These are phyloP conservation scores for Mimachlamys varia DNA, from an alignment of 2,888 invertebrate species.

Conservation along the genomic window DNA sequence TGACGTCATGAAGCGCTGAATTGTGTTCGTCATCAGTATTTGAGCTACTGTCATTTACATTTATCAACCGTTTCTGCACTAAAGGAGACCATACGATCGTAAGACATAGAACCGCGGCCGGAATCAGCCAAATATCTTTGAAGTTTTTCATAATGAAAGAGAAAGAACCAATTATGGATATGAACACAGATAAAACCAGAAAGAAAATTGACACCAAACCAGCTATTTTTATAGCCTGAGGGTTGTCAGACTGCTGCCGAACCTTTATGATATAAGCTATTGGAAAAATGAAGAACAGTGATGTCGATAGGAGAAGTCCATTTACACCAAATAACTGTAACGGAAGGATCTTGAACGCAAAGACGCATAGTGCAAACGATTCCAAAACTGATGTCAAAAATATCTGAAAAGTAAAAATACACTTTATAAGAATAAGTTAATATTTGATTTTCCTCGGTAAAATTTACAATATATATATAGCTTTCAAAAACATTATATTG, in stretches of 20 bases:
- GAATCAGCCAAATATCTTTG: background rate
- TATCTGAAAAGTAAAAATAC: constrained; percentile 61
- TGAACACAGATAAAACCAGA: background rate
- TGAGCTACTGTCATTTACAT: background rate
- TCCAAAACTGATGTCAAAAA: constrained; percentile 64
- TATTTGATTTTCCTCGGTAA: no score
- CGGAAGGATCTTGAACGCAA: constrained; percentile 60
- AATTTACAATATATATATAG: no score
- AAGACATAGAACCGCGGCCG: background rate
- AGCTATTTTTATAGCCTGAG: background rate
- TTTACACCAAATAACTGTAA: background rate
- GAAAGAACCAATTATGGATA: background rate
- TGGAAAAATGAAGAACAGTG: background rate
- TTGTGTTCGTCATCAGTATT: background rate
- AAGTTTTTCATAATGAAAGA: background rate
- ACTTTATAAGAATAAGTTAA: background rate
- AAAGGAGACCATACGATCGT: background rate
- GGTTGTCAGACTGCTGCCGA: background rate
- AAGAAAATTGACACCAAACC: background rate
- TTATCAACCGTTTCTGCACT: constrained; percentile 14
- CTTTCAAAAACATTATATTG: no score
- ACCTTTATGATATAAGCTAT: background rate
- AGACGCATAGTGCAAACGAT: constrained; percentile 66
- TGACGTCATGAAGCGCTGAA: background rate
- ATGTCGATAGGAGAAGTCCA: background rate